These are phyloP conservation scores for Dinoponera quadriceps DNA, from an alignment of 1,140 invertebrate species.

Conservation along the genomic window DNA sequence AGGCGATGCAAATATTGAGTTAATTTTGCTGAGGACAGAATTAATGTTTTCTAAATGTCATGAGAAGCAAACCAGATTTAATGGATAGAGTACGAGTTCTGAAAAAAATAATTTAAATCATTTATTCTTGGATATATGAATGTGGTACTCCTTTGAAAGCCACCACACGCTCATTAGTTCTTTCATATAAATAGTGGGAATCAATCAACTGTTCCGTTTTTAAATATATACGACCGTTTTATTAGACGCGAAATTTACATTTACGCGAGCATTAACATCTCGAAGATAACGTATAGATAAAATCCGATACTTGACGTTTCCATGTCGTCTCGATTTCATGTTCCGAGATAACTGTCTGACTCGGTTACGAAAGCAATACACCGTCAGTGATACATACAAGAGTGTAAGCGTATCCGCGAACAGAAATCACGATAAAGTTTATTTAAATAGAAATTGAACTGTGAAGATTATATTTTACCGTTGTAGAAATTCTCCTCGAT, in stretches of 20 bases:
- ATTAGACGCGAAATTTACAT: neutral
- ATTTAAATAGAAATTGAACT: conserved; percentile 5
- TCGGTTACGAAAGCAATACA: conserved; percentile 35
- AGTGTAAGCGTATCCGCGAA: neutral
- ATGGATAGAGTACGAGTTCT: no score
- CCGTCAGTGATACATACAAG: conserved; percentile 25
- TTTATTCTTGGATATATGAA: neutral
- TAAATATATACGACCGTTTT: neutral
- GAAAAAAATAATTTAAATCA: neutral
- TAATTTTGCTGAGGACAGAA: neutral
- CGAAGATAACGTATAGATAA: neutral
- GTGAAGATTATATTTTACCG: conserved; percentile 28
- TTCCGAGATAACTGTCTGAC: neutral
- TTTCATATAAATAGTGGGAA: neutral
- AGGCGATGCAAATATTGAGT: conserved; percentile 20
- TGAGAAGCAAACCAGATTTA: no score
- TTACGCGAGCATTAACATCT: neutral
- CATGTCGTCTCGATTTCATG: conserved; percentile 26
- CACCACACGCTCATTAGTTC: neutral
- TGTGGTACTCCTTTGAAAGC: neutral
- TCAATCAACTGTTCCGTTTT: neutral
- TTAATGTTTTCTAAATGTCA: neutral
- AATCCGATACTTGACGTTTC: neutral
- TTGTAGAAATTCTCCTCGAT: conserved; percentile 8
- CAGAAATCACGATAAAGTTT: conserved; percentile 12